These are phyloP conservation scores for Trichogramma pretiosum DNA, from an alignment of 1,140 invertebrate genomes.

Conservation along the genomic window DNA sequence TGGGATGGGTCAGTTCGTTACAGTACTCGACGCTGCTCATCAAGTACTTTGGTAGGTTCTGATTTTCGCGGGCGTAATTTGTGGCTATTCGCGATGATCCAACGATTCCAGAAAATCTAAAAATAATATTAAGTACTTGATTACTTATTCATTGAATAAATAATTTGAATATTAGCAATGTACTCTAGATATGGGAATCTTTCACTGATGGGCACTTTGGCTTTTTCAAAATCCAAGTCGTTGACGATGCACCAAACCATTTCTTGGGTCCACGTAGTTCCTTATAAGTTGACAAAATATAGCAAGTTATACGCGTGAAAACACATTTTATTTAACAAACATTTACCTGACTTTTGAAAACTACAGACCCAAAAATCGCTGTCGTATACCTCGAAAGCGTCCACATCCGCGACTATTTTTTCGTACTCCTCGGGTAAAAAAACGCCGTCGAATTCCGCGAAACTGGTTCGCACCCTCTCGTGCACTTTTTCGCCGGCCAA, in stretches of 20 bases:
- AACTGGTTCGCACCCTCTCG: constrained; percentile 28
- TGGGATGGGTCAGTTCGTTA: constrained; percentile 40
- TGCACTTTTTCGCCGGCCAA: constrained; percentile 24
- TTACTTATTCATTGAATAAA: neutral
- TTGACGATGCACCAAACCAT: constrained; percentile 50
- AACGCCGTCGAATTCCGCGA: constrained; percentile 22
- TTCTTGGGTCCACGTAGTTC: constrained; percentile 52
- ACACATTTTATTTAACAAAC: neutral
- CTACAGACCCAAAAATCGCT: neutral
- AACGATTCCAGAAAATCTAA: neutral
- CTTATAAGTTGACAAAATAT: constrained; percentile 7
- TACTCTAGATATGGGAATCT: constrained; percentile 31
- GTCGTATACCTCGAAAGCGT: constrained; percentile 41
- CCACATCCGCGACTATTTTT: constrained; percentile 31
- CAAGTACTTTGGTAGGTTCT: constrained; percentile 28
- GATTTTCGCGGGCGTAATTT: neutral
- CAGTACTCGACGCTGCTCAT: constrained; percentile 40
- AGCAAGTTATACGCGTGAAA: neutral
- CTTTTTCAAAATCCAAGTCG: constrained; percentile 45
- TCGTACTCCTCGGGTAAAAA: constrained; percentile 30
- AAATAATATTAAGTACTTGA: neutral
- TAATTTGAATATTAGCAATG: constrained; percentile 7
- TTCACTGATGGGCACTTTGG: constrained; percentile 26
- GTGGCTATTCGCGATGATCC: neutral
- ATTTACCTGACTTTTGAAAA: neutral